Conservation (phyloP, 1,140 invertebrate genomes). For the Pentalonia nigronervosa region DNA sequence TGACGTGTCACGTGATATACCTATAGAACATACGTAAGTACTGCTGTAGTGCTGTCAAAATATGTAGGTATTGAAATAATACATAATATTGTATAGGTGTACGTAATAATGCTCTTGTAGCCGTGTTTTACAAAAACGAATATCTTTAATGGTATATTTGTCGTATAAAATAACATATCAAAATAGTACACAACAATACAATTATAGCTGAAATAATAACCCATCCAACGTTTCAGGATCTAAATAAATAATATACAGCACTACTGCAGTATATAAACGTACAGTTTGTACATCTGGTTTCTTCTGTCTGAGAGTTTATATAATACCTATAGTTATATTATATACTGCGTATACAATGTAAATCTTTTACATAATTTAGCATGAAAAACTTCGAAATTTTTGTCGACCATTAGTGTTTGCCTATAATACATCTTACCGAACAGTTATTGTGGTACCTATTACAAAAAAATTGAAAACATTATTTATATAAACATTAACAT, state of each 20-base stretch:
- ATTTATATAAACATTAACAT: too few species aligned
- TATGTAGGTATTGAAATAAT: not conserved
- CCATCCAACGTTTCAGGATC: not conserved
- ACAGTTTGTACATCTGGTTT: not conserved
- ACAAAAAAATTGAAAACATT: not conserved
- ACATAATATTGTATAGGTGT: not conserved
- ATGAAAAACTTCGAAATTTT: not conserved
- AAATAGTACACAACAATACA: not conserved
- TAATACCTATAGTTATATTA: not conserved
- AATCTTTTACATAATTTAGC: not conserved
- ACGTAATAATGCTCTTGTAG: not conserved
- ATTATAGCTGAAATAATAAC: not conserved
- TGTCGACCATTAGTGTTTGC: not conserved
- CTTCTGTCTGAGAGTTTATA: not conserved
- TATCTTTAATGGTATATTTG: not conserved
- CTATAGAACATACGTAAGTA: too few species aligned
- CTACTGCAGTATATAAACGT: not conserved
- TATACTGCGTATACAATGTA: not conserved
- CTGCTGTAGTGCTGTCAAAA: not conserved
- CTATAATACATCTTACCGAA: not conserved
- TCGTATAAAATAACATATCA: not conserved
- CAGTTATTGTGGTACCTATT: not conserved
- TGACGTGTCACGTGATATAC: not conserved
- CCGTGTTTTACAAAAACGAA: not conserved
- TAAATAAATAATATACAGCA: not conserved